Conservation (phyloP, 2,888 invertebrate genomes). For the Odontocerum albicorne region DNA sequence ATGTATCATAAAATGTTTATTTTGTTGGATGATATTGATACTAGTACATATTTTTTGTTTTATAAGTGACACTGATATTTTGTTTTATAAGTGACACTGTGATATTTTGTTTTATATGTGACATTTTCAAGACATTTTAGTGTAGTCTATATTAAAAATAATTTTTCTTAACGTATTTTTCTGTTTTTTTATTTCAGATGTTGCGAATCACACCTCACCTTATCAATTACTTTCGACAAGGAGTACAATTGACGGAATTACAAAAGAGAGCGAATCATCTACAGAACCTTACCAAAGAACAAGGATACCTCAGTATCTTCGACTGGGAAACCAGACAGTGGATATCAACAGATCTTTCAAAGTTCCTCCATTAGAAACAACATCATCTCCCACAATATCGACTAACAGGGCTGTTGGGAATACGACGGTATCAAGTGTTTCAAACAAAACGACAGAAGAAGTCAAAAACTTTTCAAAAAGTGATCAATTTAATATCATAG, state of each 20-base stretch:
- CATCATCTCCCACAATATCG: too few species aligned
- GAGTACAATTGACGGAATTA: conserved; percentile 1
- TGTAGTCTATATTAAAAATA: too few species aligned
- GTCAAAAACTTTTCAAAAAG: conserved; percentile 3
- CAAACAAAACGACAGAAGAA: not conserved
- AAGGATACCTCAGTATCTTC: conserved; percentile 39
- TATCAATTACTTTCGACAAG: conserved; percentile 4
- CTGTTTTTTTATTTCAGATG: conserved; percentile 27
- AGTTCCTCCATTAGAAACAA: conserved; percentile 46
- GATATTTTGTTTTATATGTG: too few species aligned
- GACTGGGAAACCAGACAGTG: conserved; percentile 55
- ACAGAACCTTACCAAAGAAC: conserved; percentile 8
- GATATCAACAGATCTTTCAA: conserved; percentile 57
- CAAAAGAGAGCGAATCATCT: conserved; percentile 1
- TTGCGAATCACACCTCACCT: conserved; percentile 8
- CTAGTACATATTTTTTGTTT: too few species aligned
- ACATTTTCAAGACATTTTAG: too few species aligned
- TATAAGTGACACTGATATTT: too few species aligned
- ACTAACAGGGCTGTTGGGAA: not conserved
- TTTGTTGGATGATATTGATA: too few species aligned
- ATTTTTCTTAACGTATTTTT: not conserved
- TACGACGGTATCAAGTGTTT: not conserved
- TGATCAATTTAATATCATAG: not conserved
- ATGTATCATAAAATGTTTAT: too few species aligned
- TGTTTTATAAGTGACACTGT: too few species aligned